Evolutionary conservation across 2,113 vertebrate genomes (phyloP), one percentile per base, ranked within the genome.

Genomic region (Odontesthes bonariensis): DNA sequence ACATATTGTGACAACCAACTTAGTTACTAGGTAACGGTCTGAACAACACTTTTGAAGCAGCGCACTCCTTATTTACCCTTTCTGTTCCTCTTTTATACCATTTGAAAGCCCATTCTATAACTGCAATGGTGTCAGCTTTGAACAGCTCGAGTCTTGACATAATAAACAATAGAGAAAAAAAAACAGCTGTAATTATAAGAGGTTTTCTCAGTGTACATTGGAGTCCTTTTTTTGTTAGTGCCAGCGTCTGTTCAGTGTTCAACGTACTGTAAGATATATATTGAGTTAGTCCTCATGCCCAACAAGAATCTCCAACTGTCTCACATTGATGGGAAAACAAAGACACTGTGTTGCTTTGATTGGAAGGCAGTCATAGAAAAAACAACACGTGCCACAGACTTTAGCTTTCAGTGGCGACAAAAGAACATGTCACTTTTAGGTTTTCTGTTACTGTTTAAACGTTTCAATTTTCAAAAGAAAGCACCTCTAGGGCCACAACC

Each of bases 11-110:
- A 79, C 72, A 82, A 33, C 49, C 35, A 38, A 19, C 31, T 53
- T 57, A 38, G 35, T 76, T 66, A 58, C 52, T 62, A 55, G 65
- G 73, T 85, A 75, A 77, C 51, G 58, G 40, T 58, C 38, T 6
- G 5, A 73, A 49, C 17, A 7, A 12, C 17, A 17, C 1, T 12
- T 49, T 53, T 33, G n/a, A 60, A 72, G 63, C 12, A 46, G 35
- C 61, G 32, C 31, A 22, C 46, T 69, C 12, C 49, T 64, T 54
- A 73, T 69, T 56, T 63, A 31, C 12, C 27, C 51, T 40, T 31
- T 52, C 17, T 23, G 12, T 13, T 44, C 17, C 13, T 56, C 51
- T 66, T 56, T 61, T 56, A 49, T 55, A 33, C 14, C 20, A n/a
- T 54, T 68, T 79, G 49, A 79, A 73, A 83, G 51, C 27, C 19